Base-by-base conservation (phyloP, 2,888 invertebrate species). In the Caenorhabditis becei region DNA sequence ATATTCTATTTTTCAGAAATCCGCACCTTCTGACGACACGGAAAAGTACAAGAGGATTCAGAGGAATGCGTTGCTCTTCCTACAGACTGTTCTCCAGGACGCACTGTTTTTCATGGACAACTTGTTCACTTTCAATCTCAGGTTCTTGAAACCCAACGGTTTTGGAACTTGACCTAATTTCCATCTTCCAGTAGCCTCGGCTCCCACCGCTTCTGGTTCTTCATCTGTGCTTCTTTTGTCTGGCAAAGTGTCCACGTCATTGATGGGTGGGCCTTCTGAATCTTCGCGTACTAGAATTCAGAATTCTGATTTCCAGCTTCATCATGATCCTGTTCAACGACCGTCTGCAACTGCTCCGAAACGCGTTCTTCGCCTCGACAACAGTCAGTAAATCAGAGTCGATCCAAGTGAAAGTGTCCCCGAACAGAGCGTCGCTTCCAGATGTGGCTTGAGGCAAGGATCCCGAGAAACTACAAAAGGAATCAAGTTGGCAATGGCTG, bases 271-370 rank as follows among this genome's bases (percentile, higher is more conserved):
- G 10, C 20, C 20, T 20, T 49, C 20, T 3, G 49, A 5, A 0
- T 16, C 10, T 7, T 51, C 8, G 2, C 18, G 7, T 16, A 18
- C 7, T 53, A 1, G 1, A 16, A 35, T 35, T 2, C 23, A 16
- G n/a, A n/a, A n/a, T n/a, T n/a, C n/a, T n/a, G n/a, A n/a, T n/a
- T 47, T 63, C 63, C 47, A 72, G 72, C 14, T 18, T 72, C n/a
- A 28, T 72, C 35, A 72, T 72, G 72, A 72, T 72, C 0, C 44
- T 72, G 63, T 72, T 72, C 56, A 72, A 63, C 53, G 72, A 72
- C 41, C 37, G 72, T 44, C 32, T 72, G 26, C 47, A 35, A 28
- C 7, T 63, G 1, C 16, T 72, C 7, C 53, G 35, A 18, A 41
- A 18, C 23, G 32, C 72, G 8, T n/a, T 72, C 0, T 59, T 53